phyloP scores from a whole-genome alignment of 2,888 invertebrate genomes.

The Hypolimnas misippus region DNA sequence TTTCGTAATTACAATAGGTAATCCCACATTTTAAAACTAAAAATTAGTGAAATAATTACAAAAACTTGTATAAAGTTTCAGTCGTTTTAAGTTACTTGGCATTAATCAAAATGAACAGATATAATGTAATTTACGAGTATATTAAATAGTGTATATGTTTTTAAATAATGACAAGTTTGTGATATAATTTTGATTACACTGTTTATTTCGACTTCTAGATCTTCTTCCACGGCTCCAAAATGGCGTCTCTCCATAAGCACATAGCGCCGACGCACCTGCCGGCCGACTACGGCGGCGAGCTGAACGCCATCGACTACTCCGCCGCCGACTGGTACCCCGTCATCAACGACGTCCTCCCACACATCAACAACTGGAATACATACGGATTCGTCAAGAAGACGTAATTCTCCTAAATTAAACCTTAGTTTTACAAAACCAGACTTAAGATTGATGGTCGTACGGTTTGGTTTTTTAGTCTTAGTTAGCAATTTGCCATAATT shows the following conservation, averaged over 20 bases:
- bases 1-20: too few species aligned
- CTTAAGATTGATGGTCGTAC: not conserved
- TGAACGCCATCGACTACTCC: slow-evolving; percentile 90
- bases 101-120: too few species aligned
- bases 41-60: not conserved
- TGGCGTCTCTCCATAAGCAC: slow-evolving; percentile 90
- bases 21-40: not conserved
- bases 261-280: slow-evolving; percentile 88
- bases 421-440: not conserved
- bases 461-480: slow-evolving; percentile 23
- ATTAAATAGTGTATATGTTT: not conserved
- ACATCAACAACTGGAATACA: slow-evolving; percentile 87
- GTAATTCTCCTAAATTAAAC: slow-evolving; percentile 47
- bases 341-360: slow-evolving; percentile 85
- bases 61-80: not conserved
- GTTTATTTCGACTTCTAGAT: slow-evolving; percentile 82
- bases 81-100: not conserved
- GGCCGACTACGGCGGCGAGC: slow-evolving; percentile 89
- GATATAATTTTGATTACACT: not conserved
- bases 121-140: too few species aligned
- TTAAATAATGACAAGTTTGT: not conserved
- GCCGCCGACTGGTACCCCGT: slow-evolving; percentile 91
- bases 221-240: slow-evolving; percentile 92
- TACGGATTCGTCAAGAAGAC: slow-evolving; percentile 85
- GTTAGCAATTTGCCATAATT: slow-evolving; percentile 35